These are phyloP conservation scores for Rhagophthalmus giganteus DNA, from an alignment of 2,888 invertebrate genomes.

Conservation along the genomic window DNA sequence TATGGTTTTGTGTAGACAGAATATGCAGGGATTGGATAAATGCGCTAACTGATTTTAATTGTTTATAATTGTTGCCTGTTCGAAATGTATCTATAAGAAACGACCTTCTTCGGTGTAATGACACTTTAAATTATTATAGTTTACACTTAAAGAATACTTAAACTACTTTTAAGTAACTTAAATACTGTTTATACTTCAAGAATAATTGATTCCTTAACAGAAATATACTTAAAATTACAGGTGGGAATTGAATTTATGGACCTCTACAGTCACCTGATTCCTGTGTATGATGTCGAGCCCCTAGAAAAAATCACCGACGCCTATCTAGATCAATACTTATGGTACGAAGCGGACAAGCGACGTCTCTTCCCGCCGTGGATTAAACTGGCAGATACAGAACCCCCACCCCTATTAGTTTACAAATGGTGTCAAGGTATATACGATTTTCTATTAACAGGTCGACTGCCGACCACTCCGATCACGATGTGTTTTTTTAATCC, in stretches of 20 bases:
- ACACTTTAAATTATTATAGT: too few relatives aligned
- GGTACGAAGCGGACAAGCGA: slow-evolving; percentile 99
- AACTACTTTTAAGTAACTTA: too few relatives aligned
- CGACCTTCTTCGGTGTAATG: too few relatives aligned
- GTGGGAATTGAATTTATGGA: slow-evolving; percentile 99
- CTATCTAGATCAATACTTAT: slow-evolving; percentile 98
- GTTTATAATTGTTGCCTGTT: neutral
- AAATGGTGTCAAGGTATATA: slow-evolving; percentile 96
- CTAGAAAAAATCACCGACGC: slow-evolving; percentile 99
- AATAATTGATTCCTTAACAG: neutral
- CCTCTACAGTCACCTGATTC: slow-evolving; percentile 96
- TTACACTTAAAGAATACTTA: too few relatives aligned
- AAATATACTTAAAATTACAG: slow-evolving; percentile 17
- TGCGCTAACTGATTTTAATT: slow-evolving; percentile 22
- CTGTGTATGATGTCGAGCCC: slow-evolving; percentile 99
- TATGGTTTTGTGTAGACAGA: slow-evolving; percentile 23
- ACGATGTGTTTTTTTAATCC: too few relatives aligned
- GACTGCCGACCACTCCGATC: too few relatives aligned
- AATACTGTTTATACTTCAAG: too few relatives aligned
- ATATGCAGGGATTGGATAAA: slow-evolving; percentile 14
- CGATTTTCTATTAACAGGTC: neutral
- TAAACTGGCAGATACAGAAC: slow-evolving; percentile 98
- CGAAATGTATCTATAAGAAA: too few relatives aligned
- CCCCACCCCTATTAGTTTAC: slow-evolving; percentile 88
- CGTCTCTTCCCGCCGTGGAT: slow-evolving; percentile 98